A percentile compares a stretch with the other conserved stretches of the same genome.
phyloP scores from a whole-genome alignment of 2,113 vertebrate genomes.

The Oreotrochilus melanogaster region DNA sequence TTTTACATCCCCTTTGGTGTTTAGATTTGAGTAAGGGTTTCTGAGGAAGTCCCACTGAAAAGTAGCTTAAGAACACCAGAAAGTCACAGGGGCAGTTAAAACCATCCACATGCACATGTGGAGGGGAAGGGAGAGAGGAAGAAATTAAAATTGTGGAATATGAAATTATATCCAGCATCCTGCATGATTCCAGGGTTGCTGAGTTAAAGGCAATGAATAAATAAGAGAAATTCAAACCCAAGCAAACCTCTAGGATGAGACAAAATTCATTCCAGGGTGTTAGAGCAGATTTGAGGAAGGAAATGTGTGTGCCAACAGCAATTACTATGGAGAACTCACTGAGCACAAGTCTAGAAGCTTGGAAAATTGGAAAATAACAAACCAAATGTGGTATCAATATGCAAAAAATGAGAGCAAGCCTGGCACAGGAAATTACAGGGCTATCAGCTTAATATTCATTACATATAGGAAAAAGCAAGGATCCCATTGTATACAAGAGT shows the following conservation, averaged over 20 bases:
- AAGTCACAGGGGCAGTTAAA: not conserved
- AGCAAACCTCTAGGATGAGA: constrained; percentile 60
- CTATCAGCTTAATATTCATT: constrained; percentile 75
- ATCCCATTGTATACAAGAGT: constrained; percentile 56
- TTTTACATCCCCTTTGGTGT: not conserved
- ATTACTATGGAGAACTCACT: constrained; percentile 70
- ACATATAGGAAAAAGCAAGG: constrained; percentile 47
- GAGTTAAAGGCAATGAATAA: constrained; percentile 42
- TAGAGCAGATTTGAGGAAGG: constrained; percentile 59
- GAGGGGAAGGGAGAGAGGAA: not conserved
- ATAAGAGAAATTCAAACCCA: constrained; percentile 45
- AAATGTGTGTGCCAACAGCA: constrained; percentile 56
- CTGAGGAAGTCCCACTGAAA: not conserved
- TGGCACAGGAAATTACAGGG: constrained; percentile 71
- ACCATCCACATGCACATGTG: accelerated
- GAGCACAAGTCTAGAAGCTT: constrained; percentile 71
- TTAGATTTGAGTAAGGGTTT: not conserved
- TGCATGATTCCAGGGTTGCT: not conserved
- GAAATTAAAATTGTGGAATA: constrained; percentile 55
- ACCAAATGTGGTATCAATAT: constrained; percentile 73
- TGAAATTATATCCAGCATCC: constrained; percentile 43
- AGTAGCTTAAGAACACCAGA: not conserved
- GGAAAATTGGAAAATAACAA: constrained; percentile 77
- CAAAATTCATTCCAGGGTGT: constrained; percentile 57
- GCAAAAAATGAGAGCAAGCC: constrained; percentile 67